These are phyloP conservation scores for Crocallis elinguaria DNA, from an alignment of 2,888 invertebrate species.

Conservation along the genomic window DNA sequence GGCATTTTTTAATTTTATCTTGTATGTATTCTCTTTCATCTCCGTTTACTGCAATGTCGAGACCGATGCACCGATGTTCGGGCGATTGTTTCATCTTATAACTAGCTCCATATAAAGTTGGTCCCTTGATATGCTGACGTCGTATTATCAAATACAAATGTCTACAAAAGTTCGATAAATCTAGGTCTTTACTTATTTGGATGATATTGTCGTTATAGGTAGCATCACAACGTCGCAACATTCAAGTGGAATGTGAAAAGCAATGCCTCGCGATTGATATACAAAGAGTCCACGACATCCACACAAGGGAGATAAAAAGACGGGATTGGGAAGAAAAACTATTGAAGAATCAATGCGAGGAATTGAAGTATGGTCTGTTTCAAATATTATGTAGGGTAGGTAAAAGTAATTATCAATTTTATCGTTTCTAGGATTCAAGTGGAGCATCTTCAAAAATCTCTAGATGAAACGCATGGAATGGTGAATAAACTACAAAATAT, in stretches of 20 bases:
- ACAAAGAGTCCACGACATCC: slow-evolving; percentile 81
- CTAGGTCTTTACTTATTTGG: background rate
- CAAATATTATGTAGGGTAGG: background rate
- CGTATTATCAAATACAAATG: background rate
- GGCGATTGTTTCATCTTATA: too few species aligned
- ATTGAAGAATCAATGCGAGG: slow-evolving; percentile 68
- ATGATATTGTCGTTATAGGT: slow-evolving; percentile 62
- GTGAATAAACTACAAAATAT: slow-evolving; percentile 71
- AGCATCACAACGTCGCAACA: slow-evolving; percentile 83
- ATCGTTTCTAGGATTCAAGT: slow-evolving; percentile 71
- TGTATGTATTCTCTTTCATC: too few species aligned
- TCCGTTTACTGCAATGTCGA: too few species aligned
- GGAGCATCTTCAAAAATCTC: slow-evolving; percentile 70
- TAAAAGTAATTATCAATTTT: background rate
- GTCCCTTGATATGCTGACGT: background rate
- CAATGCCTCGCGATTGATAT: slow-evolving; percentile 85
- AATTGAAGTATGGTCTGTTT: slow-evolving; percentile 60
- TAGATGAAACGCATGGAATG: slow-evolving; percentile 78
- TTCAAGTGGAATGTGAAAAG: slow-evolving; percentile 84
- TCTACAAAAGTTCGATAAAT: too few species aligned
- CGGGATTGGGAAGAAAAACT: slow-evolving; percentile 85
- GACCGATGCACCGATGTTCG: too few species aligned
- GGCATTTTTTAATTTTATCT: too few species aligned
- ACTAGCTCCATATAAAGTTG: too few species aligned
- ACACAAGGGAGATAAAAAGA: slow-evolving; percentile 83